A percentile compares a stretch with the other conserved stretches of the same genome.
Evolutionary conservation across 2,888 invertebrate species (phyloP).

Genomic region (Emmelina monodactyla): DNA sequence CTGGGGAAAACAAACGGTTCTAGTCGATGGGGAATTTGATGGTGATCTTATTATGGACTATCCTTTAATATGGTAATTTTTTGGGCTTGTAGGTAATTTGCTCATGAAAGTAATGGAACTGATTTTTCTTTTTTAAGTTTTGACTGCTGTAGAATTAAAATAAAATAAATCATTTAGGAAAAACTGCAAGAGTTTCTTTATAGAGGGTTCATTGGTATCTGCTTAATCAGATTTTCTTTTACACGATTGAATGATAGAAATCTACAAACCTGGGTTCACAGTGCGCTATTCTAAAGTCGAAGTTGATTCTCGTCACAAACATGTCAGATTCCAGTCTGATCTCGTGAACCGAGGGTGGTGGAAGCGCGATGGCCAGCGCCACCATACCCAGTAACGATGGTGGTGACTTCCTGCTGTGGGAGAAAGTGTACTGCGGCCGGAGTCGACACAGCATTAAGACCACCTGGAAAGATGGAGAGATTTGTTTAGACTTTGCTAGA

Average conservation of each 20-base stretch:
- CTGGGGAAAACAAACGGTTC: constrained; percentile 23
- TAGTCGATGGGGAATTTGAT: not conserved
- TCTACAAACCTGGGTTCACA: constrained; percentile 89
- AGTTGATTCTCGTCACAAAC: constrained; percentile 96
- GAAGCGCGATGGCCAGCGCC: constrained; percentile 93
- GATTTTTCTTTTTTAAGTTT: too few relatives aligned
- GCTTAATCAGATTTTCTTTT: too few relatives aligned
- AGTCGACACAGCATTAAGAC: constrained; percentile 91
- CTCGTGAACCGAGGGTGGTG: constrained; percentile 97
- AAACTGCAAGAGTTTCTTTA: too few relatives aligned
- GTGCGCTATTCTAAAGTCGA: constrained; percentile 96
- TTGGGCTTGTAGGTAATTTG: not conserved
- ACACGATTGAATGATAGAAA: too few relatives aligned
- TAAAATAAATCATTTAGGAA: too few relatives aligned
- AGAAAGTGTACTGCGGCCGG: constrained; percentile 92
- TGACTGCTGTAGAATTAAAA: too few relatives aligned
- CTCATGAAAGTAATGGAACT: not conserved
- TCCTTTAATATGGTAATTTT: not conserved
- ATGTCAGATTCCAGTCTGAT: constrained; percentile 93
- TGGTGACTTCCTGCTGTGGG: constrained; percentile 86
- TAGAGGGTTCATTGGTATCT: too few relatives aligned
- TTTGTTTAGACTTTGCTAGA: too few relatives aligned
- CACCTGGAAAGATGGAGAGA: constrained; percentile 71
- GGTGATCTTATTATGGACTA: not conserved
- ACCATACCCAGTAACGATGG: constrained; percentile 93